These are phyloP conservation scores for Centrocercus urophasianus DNA, from an alignment of 2,113 vertebrate genomes.

Conservation along the genomic window DNA sequence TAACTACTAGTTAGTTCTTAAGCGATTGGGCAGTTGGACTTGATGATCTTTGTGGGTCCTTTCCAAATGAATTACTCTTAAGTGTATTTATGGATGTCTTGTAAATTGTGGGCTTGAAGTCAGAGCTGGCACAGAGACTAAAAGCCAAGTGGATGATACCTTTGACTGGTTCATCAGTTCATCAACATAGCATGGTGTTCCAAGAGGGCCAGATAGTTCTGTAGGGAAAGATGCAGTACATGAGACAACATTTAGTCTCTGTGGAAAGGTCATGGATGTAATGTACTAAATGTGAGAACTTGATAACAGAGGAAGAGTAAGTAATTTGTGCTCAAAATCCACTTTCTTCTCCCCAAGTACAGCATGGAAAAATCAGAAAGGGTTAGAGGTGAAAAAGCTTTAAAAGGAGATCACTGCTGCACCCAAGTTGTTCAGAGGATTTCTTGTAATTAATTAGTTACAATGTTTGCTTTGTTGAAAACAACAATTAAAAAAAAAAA, in stretches of 20 bases:
- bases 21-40: neutral
- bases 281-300: neutral
- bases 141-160: too few relatives aligned
- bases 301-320: neutral
- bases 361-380: neutral
- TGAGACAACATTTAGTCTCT: slow-evolving; percentile 16
- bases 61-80: neutral
- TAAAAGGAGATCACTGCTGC: neutral
- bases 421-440: neutral
- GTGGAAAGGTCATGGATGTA: neutral
- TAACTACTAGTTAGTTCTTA: neutral
- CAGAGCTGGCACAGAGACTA: neutral
- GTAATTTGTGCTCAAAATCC: neutral
- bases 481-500: neutral
- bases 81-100: neutral
- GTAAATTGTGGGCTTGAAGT: neutral
- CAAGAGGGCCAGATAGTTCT: neutral
- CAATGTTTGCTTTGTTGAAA: neutral
- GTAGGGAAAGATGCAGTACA: neutral
- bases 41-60: neutral
- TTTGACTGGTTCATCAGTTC: too few relatives aligned
- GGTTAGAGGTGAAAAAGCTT: slow-evolving; percentile 17
- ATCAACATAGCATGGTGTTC: neutral
- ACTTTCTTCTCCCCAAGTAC: neutral
- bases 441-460: slow-evolving; percentile 26